Evolutionary conservation across 1,140 invertebrate species (phyloP).

Genomic region (Pinna nobilis): DNA sequence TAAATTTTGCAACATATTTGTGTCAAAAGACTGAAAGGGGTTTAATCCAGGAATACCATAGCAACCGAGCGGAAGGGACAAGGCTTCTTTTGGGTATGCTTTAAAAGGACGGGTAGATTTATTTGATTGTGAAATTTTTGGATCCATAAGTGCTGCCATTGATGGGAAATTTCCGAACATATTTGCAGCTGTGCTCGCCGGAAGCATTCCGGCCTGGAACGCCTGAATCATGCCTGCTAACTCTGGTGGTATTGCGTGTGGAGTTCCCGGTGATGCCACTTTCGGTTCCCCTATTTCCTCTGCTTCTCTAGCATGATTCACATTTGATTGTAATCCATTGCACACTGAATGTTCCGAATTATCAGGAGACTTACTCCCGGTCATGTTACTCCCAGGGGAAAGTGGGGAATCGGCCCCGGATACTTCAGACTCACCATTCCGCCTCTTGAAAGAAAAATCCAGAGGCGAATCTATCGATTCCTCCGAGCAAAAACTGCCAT

Average conservation of each 20-base stretch:
- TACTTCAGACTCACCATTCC: constrained; percentile 46
- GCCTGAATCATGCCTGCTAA: constrained; percentile 36
- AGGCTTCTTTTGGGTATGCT: constrained; percentile 53
- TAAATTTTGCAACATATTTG: constrained; percentile 29
- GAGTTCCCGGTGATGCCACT: neutral
- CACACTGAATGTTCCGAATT: constrained; percentile 11
- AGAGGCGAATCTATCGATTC: constrained; percentile 51
- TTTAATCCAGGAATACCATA: constrained; percentile 29
- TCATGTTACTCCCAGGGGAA: constrained; percentile 46
- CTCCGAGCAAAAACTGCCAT: constrained; percentile 44
- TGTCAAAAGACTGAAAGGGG: constrained; percentile 32
- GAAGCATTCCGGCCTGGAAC: constrained; percentile 33
- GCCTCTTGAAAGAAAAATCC: constrained; percentile 55
- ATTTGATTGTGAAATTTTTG: constrained; percentile 27
- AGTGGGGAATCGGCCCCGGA: constrained; percentile 48
- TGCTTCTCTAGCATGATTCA: constrained; percentile 7
- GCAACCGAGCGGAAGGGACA: constrained; percentile 40
- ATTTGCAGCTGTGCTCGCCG: constrained; percentile 20
- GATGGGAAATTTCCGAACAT: constrained; percentile 44
- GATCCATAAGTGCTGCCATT: constrained; percentile 51
- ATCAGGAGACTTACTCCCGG: constrained; percentile 34
- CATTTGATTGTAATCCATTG: constrained; percentile 6
- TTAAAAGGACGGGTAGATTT: constrained; percentile 52
- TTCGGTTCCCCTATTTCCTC: constrained; percentile 3
- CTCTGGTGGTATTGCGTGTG: constrained; percentile 5